Evolutionary conservation across 2,888 invertebrate genomes (phyloP), one percentile per base, ranked within the genome.

Genomic region (Erannis defoliaria): DNA sequence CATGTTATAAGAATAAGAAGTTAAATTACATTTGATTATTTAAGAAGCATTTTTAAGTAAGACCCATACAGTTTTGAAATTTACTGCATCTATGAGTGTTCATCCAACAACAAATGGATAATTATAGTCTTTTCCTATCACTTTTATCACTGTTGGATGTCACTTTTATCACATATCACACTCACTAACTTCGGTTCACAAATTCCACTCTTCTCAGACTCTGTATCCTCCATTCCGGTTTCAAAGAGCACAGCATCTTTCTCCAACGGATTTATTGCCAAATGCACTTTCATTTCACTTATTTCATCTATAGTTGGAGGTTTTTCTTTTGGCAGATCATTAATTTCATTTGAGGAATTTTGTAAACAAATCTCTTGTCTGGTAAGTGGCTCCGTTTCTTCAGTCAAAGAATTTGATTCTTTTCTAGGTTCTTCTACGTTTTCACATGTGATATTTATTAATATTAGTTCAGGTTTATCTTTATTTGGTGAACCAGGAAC

Each of bases 211-310:
- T 62, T 57, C 4, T 12, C 45, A 51, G 4, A 46, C n/a, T 56
- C 55, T 1, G 26, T 29, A 16, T 21, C 26, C 19, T 59, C 55
- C 6, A 56, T 16, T 45, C 57, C 55, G 29, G n/a, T 56, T 5
- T 65, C 49, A 21, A 58, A 33, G 10, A 42, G 55, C 12, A 23
- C 58, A 23, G 67, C 42, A 46, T 71, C 66, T 8, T 65, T 68
- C 5, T 68, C 56, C 9, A 67, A 54, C 1, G 71, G 71, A 64
- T 84, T 77, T 61, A 85, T 78, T 64, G 85, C 86, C 66, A 82
- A 55, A 48, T 85, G 83, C 40, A 88, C 77, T 37, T 78, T 78
- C 77, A 88, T 71, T 38, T 62, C 31, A 40, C 19, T 43, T 21
- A 31, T 9, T 12, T 37, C 14, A 9, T 62, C 50, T 45, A 26